Base-by-base conservation (phyloP, 2,113 vertebrate species). In the Tragelaphus imberbis region DNA sequence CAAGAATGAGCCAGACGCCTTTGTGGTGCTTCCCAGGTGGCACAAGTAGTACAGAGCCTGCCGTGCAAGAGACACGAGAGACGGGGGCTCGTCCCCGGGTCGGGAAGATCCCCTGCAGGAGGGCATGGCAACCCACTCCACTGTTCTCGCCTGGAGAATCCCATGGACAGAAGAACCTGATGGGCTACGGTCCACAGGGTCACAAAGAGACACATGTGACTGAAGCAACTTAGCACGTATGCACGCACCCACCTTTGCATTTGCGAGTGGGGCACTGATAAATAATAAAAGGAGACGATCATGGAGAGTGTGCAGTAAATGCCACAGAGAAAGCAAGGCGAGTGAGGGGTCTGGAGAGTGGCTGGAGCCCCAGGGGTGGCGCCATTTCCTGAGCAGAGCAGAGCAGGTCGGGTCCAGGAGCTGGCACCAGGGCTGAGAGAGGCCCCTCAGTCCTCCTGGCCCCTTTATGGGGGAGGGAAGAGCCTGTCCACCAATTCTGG, bases 81-180 rank as follows among this genome's bases (percentile, higher is more conserved):
- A 25, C 11, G 1, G 2, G 5, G 36, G 21, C 2, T 25, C 11
- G 0, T 12, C 11, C 11, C 21, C 0, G 36, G 36, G 68, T 25
- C 11, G 2, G 21, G 68, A 44, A 44, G 36, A 13, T 40, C 21
- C 68, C 68, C 21, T 44, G 68, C 36, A 75, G 68, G 68, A 25
- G 68, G 68, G 21, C 6, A 23, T 6, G 68, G 36, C 36, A 40
- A 6, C 68, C 68, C 36, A 25, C 36, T 75, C 36, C 36, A 30
- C 0, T 21, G 11, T 75, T 40, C 36, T 13, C 0, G 5, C 36
- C 36, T 40, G 68, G 68, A 75, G 68, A 75, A 40, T 23, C 21
- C 36, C 68, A 40, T 0, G 13, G 10, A 40, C 68, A 6, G 68
- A 25, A 12, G 68, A 75, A 12, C 68, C 36, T 75, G 36, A 5